These are phyloP conservation scores for Falco columbarius DNA, from an alignment of 2,797 vertebrate species.

Conservation along the genomic window DNA sequence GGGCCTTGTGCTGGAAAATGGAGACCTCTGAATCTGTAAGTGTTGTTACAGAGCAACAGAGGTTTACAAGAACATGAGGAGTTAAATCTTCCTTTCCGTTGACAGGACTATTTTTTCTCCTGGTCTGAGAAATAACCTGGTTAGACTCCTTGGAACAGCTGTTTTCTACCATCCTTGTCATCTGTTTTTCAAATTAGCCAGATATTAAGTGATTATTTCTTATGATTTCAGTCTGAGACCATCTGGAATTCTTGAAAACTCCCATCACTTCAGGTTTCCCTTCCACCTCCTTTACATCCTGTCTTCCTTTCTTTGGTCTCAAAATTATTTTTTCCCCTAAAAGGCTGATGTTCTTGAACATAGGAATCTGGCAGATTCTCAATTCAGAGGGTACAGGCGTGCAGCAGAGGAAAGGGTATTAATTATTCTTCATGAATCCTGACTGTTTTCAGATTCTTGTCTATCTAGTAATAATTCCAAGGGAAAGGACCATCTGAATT, in stretches of 20 bases:
- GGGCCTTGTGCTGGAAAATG: neutral
- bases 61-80: neutral
- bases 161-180: constrained; percentile 83
- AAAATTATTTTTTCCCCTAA: neutral
- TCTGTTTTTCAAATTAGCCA: constrained; percentile 89
- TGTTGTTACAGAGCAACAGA: neutral
- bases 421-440: neutral
- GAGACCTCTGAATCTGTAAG: neutral
- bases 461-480: neutral
- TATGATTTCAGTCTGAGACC: constrained; percentile 78
- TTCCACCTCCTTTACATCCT: constrained; percentile 9
- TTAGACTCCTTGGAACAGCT: constrained; percentile 80
- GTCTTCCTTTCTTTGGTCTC: constrained; percentile 1
- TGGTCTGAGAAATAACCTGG: constrained; percentile 47
- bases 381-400: neutral
- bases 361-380: neutral
- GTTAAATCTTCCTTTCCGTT: constrained; percentile 37
- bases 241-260: constrained; percentile 74
- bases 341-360: neutral
- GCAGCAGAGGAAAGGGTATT: neutral
- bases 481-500: neutral
- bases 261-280: constrained; percentile 32
- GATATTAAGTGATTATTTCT: constrained; percentile 90
- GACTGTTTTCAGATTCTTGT: neutral
- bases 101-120: constrained; percentile 32